Conservation (phyloP, 1,140 invertebrate genomes). For the Brachystomella parvula region DNA sequence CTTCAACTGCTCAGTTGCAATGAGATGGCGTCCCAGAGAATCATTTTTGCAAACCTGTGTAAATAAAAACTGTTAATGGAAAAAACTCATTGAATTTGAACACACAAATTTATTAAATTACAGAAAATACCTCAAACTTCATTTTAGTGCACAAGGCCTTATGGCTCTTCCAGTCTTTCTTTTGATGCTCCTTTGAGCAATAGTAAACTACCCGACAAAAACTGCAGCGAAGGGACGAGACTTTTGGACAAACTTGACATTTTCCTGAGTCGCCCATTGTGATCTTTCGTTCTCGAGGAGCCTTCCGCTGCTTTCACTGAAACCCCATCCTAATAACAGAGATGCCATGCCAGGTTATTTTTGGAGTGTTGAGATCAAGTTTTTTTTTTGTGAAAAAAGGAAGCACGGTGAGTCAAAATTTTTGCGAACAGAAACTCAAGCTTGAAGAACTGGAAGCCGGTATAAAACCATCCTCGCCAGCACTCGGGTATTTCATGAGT, state of each 20-base stretch:
- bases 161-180: constrained; percentile 64
- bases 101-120: not conserved
- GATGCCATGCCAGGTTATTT: no score
- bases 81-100: not conserved
- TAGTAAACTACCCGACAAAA: constrained; percentile 64
- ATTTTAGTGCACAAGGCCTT: constrained; percentile 45
- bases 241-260: constrained; percentile 30
- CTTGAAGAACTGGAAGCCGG: no score
- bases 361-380: no score
- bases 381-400: no score
- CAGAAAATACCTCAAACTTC: constrained; percentile 25
- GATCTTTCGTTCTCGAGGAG: not conserved
- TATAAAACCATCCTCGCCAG: no score
- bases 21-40: constrained; percentile 30
- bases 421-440: no score
- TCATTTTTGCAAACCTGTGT: constrained; percentile 29
- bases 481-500: no score
- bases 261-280: constrained; percentile 13
- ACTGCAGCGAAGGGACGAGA: constrained; percentile 50
- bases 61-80: constrained; percentile 4
- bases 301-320: no score
- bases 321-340: no score
- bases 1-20: constrained; percentile 39
- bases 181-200: constrained; percentile 70
- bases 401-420: no score